Percentiles rank a stretch among this genome's conserved stretches.
phyloP scores from a whole-genome alignment of 2,113 vertebrate species.

The Hemicordylus capensis region DNA sequence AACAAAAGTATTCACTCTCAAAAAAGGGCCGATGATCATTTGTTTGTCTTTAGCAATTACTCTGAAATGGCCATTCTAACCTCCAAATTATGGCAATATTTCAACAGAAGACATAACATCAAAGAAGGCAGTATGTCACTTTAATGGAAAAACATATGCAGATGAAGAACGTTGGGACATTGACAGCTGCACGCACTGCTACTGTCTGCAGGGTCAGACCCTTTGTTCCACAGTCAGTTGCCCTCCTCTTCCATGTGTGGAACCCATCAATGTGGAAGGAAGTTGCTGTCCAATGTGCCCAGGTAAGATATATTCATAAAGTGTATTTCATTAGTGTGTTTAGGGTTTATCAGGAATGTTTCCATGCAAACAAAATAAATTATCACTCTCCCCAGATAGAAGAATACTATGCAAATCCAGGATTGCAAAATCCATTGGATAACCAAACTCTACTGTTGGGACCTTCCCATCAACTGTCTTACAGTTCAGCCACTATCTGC shows the following conservation, averaged over 20 bases:
- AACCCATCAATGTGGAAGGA: conserved; percentile 85
- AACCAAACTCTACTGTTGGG: neutral
- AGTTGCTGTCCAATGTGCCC: conserved; percentile 91
- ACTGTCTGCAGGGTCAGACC: conserved; percentile 92
- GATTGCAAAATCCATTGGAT: neutral
- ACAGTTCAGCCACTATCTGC: neutral
- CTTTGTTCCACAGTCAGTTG: conserved; percentile 92
- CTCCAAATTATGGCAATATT: rapidly evolving
- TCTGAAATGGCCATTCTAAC: neutral
- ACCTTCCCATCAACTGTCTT: neutral
- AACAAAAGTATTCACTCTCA: neutral
- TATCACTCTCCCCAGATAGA: neutral
- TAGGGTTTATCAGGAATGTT: neutral
- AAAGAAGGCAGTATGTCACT: conserved; percentile 87
- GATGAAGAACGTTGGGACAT: conserved; percentile 93
- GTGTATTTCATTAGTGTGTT: neutral
- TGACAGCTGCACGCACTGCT: conserved; percentile 92
- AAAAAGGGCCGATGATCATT: conserved; percentile 16
- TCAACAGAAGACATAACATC: conserved; percentile 81
- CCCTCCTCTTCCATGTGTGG: conserved; percentile 83
- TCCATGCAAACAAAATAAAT: neutral
- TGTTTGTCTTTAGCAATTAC: neutral
- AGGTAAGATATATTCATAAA: conserved; percentile 71
- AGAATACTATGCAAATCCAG: neutral
- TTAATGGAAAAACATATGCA: conserved; percentile 84